Base-by-base conservation (phyloP, 2,113 vertebrate species). In the Cettia cetti region DNA sequence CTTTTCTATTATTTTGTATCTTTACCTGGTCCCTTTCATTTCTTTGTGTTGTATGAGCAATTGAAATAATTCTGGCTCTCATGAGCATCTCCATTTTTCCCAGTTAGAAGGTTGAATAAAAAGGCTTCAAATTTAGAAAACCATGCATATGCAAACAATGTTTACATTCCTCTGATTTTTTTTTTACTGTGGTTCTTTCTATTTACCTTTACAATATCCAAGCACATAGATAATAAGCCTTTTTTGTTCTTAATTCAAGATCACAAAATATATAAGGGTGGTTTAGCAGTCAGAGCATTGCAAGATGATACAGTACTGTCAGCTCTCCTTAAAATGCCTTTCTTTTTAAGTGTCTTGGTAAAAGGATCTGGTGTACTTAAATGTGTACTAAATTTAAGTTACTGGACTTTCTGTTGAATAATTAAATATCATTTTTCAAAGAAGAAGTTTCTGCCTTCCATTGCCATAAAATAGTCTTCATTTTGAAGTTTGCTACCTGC, bases 181-280 rank as follows among this genome's bases (percentile, higher is more conserved):
- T 63, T 69, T 66, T 85, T 39, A 3, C 1, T 2, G 4, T 86
- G 4, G 1, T 53, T 85, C 37, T 86, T 82, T 86, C 21, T 21
- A 12, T 72, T 84, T 91, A n/a, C 28, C 27, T 96, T 95, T 84
- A 87, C 90, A 94, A 93, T 63, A 27, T 95, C 65, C 83, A 92
- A 95, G 65, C 18, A 35, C 16, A 27, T 66, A 42, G 40, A 33
- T 87, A 75, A 33, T 87, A 75, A 92, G 72, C 47, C 45, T 86
- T 95, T 96, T 91, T 92, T 80, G 22, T 87, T 96, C 56, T 96
- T 89, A 89, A 87, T 88, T 96, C 52, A 81, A 83, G 81, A 82
- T 93, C 13, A 45, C 71, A 86, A 70, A 63, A 65, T 90, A 72
- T 63, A 13, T 86, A 61, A 90, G 65, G 75, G 19, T 40, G 23